Base-by-base conservation (phyloP, 2,113 vertebrate species). In the Otolemur garnettii region DNA sequence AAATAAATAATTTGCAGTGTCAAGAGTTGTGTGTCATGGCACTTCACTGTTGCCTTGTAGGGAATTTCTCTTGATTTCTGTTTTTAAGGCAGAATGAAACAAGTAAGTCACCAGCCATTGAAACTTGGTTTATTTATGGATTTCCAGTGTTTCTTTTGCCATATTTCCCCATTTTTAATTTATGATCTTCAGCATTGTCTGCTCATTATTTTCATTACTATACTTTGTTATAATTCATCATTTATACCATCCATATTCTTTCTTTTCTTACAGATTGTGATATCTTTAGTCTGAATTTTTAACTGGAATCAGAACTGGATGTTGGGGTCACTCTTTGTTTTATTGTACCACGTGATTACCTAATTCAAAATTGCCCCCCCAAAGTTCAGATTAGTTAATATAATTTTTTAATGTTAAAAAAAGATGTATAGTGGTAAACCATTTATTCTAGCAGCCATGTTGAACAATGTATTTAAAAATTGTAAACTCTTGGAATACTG, bases 211-310 rank as follows among this genome's bases (percentile, higher is more conserved):
- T 96, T 97, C 96, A 96, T 98, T 97, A 90, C 95, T 97, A 92
- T 90, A 64, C 90, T 95, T 96, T 97, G 80, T 98, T 96, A 33
- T 4, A 94, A 78, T 95, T 97, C 98, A 96, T 98, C 98, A 98
- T 98, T 99, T 97, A 98, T 93, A 97, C 96, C 98, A 98, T 96
- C 98, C 97, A 0, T 99, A 96, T 99, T 98, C 97, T 99, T 99
- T 99, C 98, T 99, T 99, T 99, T 98, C 99, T 99, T 99, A 96
- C 99, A 99, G 99, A 99, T 99, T 99, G 99, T 99, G 99, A 99
- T 99, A 99, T 99, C 99, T 99, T 99, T 99, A 99, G 98, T 99
- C 98, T 99, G 98, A 99, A 98, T 98, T 99, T 98, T 99, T 99
- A 99, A 98, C 98, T 98, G 99, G 98, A 99, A 98, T 99, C 99